Conservation (phyloP, 2,797 vertebrate species). For the Sardinella longiceps region DNA sequence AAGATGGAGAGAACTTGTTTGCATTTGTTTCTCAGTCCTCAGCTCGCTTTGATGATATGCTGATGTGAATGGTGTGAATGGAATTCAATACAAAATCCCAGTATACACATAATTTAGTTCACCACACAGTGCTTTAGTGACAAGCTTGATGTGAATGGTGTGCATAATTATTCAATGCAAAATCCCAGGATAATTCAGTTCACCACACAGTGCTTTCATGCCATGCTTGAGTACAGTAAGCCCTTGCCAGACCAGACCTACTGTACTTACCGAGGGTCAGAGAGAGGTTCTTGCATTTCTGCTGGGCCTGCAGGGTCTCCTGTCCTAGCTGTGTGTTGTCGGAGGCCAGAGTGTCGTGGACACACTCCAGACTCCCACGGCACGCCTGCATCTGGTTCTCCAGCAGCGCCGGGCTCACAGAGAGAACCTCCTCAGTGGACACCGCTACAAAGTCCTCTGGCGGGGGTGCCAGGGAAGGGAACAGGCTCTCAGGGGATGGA, state of each 20-base stretch:
- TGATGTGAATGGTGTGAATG: no score
- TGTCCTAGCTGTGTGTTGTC: conserved; percentile 64
- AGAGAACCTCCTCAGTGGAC: conserved; percentile 62
- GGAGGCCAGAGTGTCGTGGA: conserved; percentile 73
- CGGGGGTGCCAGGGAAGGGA: conserved; percentile 63
- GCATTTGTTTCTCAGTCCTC: background rate
- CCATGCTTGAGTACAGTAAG: background rate
- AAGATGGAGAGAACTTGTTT: background rate
- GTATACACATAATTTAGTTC: background rate
- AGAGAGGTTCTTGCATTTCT: conserved; percentile 58
- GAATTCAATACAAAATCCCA: background rate
- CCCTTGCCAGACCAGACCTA: background rate
- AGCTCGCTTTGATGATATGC: background rate
- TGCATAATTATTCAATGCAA: no score
- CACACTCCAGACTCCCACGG: conserved; percentile 66
- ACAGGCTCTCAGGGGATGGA: conserved; percentile 78
- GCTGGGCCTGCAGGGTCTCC: conserved; percentile 62
- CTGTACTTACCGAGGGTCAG: conserved; percentile 68
- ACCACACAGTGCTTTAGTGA: background rate
- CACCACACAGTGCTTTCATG: background rate
- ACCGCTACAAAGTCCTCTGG: conserved; percentile 51
- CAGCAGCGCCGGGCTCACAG: conserved; percentile 58
- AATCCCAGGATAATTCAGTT: background rate
- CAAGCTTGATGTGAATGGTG: no score
- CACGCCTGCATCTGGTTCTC: conserved; percentile 64